A percentile compares a stretch with the other conserved stretches of the same genome.
phyloP scores from a whole-genome alignment of 2,113 vertebrate species.

The Istiophorus platypterus region DNA sequence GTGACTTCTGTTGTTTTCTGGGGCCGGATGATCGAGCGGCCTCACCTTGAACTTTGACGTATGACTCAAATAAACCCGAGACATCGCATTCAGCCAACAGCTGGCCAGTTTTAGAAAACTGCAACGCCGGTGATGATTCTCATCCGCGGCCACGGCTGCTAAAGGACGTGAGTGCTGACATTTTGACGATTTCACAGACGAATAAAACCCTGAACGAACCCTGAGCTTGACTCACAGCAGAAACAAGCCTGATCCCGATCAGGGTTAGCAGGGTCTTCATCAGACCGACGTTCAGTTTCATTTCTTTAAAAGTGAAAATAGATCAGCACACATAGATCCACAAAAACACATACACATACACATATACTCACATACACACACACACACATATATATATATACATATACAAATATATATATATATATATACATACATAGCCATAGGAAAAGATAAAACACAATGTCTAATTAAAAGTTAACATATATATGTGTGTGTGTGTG shows the following conservation, averaged over 20 bases:
- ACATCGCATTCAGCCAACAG: not conserved
- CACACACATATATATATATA: no score
- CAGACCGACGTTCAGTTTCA: not conserved
- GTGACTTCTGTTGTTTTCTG: slow-evolving; percentile 8
- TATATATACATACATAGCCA: no score
- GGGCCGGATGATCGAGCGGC: not conserved
- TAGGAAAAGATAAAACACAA: no score
- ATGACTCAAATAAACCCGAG: not conserved
- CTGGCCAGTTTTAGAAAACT: slow-evolving; percentile 9
- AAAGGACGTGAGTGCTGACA: slow-evolving; percentile 39
- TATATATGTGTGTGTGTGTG: no score
- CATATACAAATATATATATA: no score
- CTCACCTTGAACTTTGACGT: not conserved
- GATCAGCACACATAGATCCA: no score
- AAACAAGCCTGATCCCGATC: not conserved
- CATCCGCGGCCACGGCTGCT: not conserved
- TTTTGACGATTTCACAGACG: slow-evolving; percentile 35
- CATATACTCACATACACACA: no score
- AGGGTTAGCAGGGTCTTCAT: not conserved
- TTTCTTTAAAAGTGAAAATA: no score
- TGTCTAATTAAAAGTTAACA: no score
- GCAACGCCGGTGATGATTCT: not conserved
- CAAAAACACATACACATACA: no score
- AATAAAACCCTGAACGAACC: slow-evolving; percentile 30
- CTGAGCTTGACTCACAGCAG: slow-evolving; percentile 11